Percentiles rank a stretch among this genome's conserved stretches.
These are phyloP conservation scores for Sinocyclocheilus rhinocerous DNA, from an alignment of 2,113 vertebrate species.

Conservation along the genomic window DNA sequence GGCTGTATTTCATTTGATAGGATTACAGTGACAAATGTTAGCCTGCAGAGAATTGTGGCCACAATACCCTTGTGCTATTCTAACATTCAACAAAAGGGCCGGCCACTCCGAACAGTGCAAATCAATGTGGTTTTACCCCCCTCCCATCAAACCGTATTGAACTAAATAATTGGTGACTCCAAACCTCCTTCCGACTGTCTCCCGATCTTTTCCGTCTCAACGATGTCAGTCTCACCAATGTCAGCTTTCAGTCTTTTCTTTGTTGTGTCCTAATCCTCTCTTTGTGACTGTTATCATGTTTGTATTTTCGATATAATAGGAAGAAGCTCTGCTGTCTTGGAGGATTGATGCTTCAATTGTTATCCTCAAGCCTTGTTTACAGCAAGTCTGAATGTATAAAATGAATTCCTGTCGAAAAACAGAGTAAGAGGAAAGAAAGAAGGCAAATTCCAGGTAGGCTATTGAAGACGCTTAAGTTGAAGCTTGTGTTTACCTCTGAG, in stretches of 20 bases:
- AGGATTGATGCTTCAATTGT: constrained; percentile 74
- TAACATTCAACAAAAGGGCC: constrained; percentile 14
- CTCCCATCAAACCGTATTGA: constrained; percentile 55
- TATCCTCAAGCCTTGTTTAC: constrained; percentile 66
- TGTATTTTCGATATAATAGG: constrained; percentile 78
- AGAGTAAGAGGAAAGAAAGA: constrained; percentile 59
- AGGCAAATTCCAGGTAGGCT: constrained; percentile 48
- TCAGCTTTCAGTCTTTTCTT: constrained; percentile 62
- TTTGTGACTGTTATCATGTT: constrained; percentile 77
- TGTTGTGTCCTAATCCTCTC: constrained; percentile 71
- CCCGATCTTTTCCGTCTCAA: constrained; percentile 58
- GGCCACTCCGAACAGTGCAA: constrained; percentile 30
- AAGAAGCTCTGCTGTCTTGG: constrained; percentile 72
- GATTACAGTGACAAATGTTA: constrained; percentile 51
- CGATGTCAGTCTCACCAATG: constrained; percentile 64
- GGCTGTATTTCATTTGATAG: constrained; percentile 13
- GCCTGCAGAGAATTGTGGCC: constrained; percentile 25
- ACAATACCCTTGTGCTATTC: constrained; percentile 39
- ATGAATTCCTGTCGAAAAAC: constrained; percentile 63
- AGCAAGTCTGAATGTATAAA: constrained; percentile 62
- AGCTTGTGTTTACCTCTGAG: neutral
- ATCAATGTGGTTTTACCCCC: constrained; percentile 54
- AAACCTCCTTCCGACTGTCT: constrained; percentile 56
- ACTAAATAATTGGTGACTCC: constrained; percentile 60
- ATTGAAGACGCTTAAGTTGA: constrained; percentile 11